A percentile compares a stretch with the other conserved stretches of the same genome.
These are phyloP conservation scores for Sipha maydis DNA, from an alignment of 2,888 invertebrate genomes.

Conservation along the genomic window DNA sequence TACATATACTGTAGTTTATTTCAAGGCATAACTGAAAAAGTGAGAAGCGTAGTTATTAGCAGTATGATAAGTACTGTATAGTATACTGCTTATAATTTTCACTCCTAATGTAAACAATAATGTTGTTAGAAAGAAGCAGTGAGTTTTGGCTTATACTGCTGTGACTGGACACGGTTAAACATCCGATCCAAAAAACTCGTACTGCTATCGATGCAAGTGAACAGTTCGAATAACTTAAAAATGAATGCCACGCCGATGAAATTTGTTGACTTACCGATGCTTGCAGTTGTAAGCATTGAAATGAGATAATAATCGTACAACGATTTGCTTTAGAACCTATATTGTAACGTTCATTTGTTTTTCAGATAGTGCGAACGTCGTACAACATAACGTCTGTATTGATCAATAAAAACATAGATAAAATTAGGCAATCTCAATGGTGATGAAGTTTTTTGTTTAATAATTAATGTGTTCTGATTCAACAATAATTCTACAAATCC, in stretches of 20 bases:
- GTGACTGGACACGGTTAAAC: slow-evolving; percentile 16
- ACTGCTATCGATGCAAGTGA: not conserved
- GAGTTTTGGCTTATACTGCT: not conserved
- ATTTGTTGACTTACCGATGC: not conserved
- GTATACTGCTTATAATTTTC: not conserved
- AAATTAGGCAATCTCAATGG: not conserved
- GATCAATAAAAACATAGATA: not conserved
- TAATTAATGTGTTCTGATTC: too few relatives aligned
- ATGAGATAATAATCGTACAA: too few relatives aligned
- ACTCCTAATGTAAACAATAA: not conserved
- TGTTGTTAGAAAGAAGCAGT: not conserved
- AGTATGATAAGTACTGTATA: not conserved
- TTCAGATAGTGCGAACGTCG: not conserved
- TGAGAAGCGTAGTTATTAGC: not conserved
- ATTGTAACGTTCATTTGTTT: not conserved
- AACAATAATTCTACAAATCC: too few relatives aligned
- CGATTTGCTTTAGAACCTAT: not conserved
- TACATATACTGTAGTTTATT: not conserved
- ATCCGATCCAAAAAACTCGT: not conserved
- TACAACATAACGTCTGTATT: slow-evolving; percentile 10
- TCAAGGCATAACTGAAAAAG: not conserved
- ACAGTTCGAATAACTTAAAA: not conserved
- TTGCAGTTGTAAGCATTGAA: not conserved
- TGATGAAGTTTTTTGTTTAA: not conserved
- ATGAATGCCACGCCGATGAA: not conserved